Base-by-base conservation (phyloP, 2,797 vertebrate species). In the Labroides dimidiatus region DNA sequence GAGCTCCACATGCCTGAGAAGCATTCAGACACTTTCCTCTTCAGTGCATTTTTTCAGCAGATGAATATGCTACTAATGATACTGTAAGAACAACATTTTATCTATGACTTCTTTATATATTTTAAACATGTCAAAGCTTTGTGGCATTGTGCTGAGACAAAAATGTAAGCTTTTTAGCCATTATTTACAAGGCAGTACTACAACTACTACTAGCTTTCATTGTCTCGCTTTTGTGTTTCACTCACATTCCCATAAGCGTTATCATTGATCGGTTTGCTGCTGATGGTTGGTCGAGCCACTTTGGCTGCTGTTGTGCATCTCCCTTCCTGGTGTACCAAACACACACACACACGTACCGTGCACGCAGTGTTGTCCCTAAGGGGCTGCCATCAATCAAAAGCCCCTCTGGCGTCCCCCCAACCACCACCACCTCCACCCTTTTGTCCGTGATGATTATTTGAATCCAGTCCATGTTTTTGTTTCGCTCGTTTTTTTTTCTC, bases 401-500 rank as follows among this genome's bases (percentile, higher is more conserved):
- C 72, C 84, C 82, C 87, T 84, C 57, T 72, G 79, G 10, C 53
- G 14, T 4, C 50, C 64, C 57, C 51, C 47, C 49, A 57, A 51
- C 54, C 37, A 2, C 66, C 20, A 24, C 58, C 41, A 15, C 59
- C 62, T 16, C 66, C 75, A 73, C 78, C 78, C 45, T 72, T 90
- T 90, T 90, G 86, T 89, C 89, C 80, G 78, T 70, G 74, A 61
- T 77, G 78, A 88, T 89, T 84, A 87, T 85, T 91, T 87, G 78
- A 92, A 92, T 96, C 95, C 94, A 93, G 91, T 92, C 95, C 95
- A 91, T 93, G 94, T 96, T 96, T 96, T 96, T 93, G 94, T 96
- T 95, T 90, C 24, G 80, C 71, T 89, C 69, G 59, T 80, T 73
- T 72, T 71, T n/a, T 21, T 54, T 36, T 53, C 36, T 44, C 23